Evolutionary conservation across 1,140 invertebrate genomes (phyloP).

Genomic region (Drosophila ficusphila): DNA sequence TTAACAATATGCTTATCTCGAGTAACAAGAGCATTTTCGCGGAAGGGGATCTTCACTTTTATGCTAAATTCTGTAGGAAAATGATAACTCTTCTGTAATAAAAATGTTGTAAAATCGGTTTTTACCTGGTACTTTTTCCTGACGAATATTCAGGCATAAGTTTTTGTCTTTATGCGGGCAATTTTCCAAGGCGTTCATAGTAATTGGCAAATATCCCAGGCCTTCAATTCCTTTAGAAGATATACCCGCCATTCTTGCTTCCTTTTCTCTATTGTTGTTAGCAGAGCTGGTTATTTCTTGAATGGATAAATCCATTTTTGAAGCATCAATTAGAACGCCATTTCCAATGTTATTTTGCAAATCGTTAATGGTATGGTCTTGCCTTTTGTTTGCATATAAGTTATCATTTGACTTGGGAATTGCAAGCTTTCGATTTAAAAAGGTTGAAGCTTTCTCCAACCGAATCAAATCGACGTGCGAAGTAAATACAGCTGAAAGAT

Average conservation of each 20-base stretch:
- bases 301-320: neutral
- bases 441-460: constrained; percentile 6
- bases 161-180: constrained; percentile 27
- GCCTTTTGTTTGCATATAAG: neutral
- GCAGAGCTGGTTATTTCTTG: neutral
- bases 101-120: too few relatives aligned
- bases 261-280: neutral
- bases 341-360: constrained; percentile 1
- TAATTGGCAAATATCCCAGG: constrained; percentile 13
- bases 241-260: neutral
- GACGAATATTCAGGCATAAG: constrained; percentile 47
- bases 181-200: constrained; percentile 15
- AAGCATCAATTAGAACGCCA: constrained; percentile 9
- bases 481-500: constrained; percentile 44
- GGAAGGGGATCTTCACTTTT: constrained; percentile 62
- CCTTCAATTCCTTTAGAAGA: constrained; percentile 4
- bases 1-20: constrained; percentile 33
- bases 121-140: constrained; percentile 43
- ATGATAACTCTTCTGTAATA: neutral
- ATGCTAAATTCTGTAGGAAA: constrained; percentile 37
- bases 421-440: constrained; percentile 21
- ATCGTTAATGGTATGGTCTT: neutral
- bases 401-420: constrained; percentile 2
- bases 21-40: constrained; percentile 36
- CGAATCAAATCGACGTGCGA: constrained; percentile 36